These are phyloP conservation scores for Hiodon alosoides DNA, from an alignment of 2,113 vertebrate species.

Conservation along the genomic window DNA sequence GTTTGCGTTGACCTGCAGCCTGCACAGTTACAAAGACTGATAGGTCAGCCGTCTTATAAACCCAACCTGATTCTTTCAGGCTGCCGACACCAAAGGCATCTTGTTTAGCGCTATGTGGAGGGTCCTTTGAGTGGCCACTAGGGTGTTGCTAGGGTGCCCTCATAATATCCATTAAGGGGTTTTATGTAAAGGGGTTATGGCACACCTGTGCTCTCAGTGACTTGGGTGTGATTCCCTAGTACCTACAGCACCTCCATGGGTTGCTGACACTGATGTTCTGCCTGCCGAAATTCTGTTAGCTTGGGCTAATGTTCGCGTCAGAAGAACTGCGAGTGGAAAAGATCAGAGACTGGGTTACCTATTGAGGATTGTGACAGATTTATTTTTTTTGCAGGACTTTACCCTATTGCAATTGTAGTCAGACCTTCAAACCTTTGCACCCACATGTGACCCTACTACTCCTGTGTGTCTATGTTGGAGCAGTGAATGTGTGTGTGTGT, in stretches of 20 bases:
- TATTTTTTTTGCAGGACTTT: background rate
- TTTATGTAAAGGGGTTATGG: background rate
- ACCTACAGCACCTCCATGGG: too few relatives aligned
- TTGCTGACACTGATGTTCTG: too few relatives aligned
- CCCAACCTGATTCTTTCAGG: background rate
- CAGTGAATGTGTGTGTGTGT: slow-evolving; percentile 9
- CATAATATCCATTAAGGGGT: background rate
- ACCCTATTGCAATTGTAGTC: background rate
- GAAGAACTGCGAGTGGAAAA: too few relatives aligned
- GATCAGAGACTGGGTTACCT: too few relatives aligned
- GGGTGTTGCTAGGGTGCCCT: background rate
- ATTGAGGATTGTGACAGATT: too few relatives aligned
- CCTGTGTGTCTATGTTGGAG: too few relatives aligned
- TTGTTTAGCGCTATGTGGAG: background rate
- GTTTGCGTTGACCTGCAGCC: background rate
- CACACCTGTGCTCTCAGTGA: background rate
- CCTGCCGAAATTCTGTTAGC: too few relatives aligned
- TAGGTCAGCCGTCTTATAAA: slow-evolving; percentile 23
- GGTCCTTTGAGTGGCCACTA: background rate
- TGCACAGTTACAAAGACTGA: slow-evolving; percentile 11
- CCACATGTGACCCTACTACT: too few relatives aligned
- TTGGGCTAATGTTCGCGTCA: too few relatives aligned
- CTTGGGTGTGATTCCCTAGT: too few relatives aligned
- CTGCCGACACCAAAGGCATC: background rate
- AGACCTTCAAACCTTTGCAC: background rate